Evolutionary conservation across 2,888 invertebrate species (phyloP).

Genomic region (Polymixis lichenea): DNA sequence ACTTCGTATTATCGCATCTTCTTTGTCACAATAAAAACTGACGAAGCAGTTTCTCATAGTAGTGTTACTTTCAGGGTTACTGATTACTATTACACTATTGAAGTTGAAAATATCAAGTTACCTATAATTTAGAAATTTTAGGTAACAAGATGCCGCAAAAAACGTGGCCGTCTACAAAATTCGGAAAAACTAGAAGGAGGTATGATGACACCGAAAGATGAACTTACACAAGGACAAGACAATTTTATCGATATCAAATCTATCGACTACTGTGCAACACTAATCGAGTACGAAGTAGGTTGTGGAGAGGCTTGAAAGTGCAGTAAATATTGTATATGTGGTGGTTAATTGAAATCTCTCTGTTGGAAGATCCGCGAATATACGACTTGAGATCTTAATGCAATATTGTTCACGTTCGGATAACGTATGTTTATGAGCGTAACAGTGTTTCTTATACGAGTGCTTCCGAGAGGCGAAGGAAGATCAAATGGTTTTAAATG

Average conservation of each 20-base stretch:
- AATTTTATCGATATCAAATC: slow-evolving; percentile 9
- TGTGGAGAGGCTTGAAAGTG: slow-evolving; percentile 39
- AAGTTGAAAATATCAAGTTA: no score
- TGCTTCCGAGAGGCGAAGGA: slow-evolving; percentile 16
- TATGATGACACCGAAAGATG: neutral
- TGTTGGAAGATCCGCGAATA: slow-evolving; percentile 42
- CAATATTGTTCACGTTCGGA: slow-evolving; percentile 31
- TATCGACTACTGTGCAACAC: slow-evolving; percentile 21
- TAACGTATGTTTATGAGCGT: slow-evolving; percentile 16
- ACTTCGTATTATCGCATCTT: neutral
- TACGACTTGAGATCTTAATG: slow-evolving; percentile 30
- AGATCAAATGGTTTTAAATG: neutral
- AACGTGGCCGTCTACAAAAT: no score
- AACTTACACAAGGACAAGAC: neutral
- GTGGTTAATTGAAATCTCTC: slow-evolving; percentile 57
- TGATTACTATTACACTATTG: neutral
- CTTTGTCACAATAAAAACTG: neutral
- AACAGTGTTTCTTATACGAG: neutral
- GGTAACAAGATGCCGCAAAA: neutral
- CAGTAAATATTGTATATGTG: slow-evolving; percentile 41
- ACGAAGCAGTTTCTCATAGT: neutral
- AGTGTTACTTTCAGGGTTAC: neutral
- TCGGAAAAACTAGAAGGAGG: neutral
- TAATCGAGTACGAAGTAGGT: slow-evolving; percentile 8
- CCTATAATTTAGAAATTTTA: neutral